Conservation (phyloP, 2,888 invertebrate species). For the Dyspetes luteomarginatus region DNA sequence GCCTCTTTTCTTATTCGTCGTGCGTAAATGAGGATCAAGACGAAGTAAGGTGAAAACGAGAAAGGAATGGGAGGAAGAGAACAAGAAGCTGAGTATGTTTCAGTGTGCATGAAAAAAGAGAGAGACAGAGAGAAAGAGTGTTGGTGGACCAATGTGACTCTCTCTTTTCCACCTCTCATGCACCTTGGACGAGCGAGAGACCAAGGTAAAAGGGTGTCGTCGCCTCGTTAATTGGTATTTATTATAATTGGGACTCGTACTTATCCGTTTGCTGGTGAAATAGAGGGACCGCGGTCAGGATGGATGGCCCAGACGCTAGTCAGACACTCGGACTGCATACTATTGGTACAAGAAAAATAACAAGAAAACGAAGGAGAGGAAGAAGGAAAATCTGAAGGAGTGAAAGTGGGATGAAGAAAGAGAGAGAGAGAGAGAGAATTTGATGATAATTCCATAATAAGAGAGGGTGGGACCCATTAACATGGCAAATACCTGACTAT, state of each 20-base stretch:
- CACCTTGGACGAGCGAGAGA: constrained; percentile 42
- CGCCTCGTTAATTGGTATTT: constrained; percentile 82
- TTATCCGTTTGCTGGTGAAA: constrained; percentile 76
- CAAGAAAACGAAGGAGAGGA: constrained; percentile 20
- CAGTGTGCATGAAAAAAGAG: no score
- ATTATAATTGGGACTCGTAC: constrained; percentile 82
- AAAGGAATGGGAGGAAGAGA: constrained; percentile 38
- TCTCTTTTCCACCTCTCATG: constrained; percentile 29
- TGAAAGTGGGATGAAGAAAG: constrained; percentile 22
- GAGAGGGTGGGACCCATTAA: constrained; percentile 75
- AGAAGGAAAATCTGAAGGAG: constrained; percentile 15
- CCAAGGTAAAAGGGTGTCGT: constrained; percentile 75
- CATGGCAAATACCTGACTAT: constrained; percentile 67
- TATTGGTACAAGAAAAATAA: constrained; percentile 23
- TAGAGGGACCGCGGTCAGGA: constrained; percentile 67
- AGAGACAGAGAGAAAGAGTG: neutral
- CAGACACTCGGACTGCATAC: constrained; percentile 46
- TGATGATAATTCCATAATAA: constrained; percentile 69
- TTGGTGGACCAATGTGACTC: constrained; percentile 51
- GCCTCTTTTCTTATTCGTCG: constrained; percentile 45
- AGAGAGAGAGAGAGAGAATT: neutral
- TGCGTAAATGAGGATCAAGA: constrained; percentile 58
- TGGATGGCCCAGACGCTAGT: constrained; percentile 64
- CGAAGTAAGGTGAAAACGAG: constrained; percentile 54
- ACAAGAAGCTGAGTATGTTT: constrained; percentile 21